Evolutionary conservation across 1,140 invertebrate genomes (phyloP).

Genomic region (Teleopsis dalmanni): DNA sequence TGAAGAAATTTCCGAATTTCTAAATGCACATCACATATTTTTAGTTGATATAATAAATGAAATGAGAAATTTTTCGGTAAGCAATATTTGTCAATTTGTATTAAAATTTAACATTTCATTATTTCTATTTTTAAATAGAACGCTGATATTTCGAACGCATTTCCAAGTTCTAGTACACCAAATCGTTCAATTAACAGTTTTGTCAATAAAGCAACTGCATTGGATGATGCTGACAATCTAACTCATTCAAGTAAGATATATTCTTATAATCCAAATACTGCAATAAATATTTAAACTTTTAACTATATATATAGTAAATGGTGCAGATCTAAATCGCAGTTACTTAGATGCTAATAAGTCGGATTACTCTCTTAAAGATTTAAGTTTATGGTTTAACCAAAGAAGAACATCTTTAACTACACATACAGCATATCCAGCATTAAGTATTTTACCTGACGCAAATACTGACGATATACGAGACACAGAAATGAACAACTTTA

Average conservation of each 20-base stretch:
- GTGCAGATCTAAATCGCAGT: conserved; percentile 38
- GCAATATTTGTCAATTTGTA: not conserved
- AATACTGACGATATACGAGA: conserved; percentile 16
- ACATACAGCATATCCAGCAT: not conserved
- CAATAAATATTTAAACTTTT: conserved; percentile 2
- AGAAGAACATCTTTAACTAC: conserved; percentile 3
- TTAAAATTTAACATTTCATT: not conserved
- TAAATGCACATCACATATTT: conserved; percentile 33
- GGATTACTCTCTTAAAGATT: conserved; percentile 36
- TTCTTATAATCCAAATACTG: not conserved
- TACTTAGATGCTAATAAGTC: conserved; percentile 42
- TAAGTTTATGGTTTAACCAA: conserved; percentile 39
- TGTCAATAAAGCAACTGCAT: not conserved
- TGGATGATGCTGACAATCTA: conserved; percentile 20
- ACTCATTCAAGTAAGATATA: conserved; percentile 34
- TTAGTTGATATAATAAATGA: conserved; percentile 36
- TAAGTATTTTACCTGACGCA: not conserved
- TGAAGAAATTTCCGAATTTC: conserved; percentile 28
- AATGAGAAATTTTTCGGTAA: conserved; percentile 38
- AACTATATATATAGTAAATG: conserved; percentile 25
- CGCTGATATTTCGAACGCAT: conserved; percentile 2
- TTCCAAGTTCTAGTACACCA: conserved; percentile 16
- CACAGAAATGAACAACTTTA: conserved; percentile 39
- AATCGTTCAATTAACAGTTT: conserved; percentile 4
- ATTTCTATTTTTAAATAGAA: not conserved